Conservation (phyloP, 2,888 invertebrate species). For the Pollenia labialis region DNA sequence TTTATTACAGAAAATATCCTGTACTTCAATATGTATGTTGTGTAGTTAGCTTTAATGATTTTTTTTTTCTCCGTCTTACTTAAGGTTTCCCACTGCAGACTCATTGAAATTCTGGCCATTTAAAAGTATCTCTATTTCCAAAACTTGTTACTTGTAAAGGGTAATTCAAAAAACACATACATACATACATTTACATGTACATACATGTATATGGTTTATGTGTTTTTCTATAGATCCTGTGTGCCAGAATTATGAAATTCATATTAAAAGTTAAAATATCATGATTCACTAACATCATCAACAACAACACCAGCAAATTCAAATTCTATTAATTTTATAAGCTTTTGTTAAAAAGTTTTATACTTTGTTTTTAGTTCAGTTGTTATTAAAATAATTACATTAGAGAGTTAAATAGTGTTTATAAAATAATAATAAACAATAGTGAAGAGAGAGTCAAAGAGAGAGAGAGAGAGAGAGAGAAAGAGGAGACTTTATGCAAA, state of each 20-base stretch:
- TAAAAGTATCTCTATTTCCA: conserved; percentile 12
- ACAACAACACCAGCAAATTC: neutral
- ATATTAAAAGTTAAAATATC: conserved; percentile 53
- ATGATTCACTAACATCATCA: conserved; percentile 49
- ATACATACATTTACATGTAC: neutral
- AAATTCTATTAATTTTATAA: conserved; percentile 55
- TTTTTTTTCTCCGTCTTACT: neutral
- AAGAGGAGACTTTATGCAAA: too few species aligned
- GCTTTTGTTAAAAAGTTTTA: conserved; percentile 46
- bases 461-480: neutral
- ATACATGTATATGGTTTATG: neutral
- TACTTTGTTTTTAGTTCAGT: conserved; percentile 11
- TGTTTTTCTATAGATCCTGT: conserved; percentile 1
- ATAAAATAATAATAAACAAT: neutral
- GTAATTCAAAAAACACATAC: conserved; percentile 25
- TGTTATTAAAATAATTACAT: conserved; percentile 67
- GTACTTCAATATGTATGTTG: neutral
- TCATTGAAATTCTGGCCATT: conserved; percentile 11
- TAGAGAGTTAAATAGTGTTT: conserved; percentile 2
- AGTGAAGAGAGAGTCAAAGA: neutral
- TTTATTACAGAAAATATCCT: too few species aligned
- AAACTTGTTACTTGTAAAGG: conserved; percentile 33
- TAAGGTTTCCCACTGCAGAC: conserved; percentile 19
- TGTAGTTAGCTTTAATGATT: neutral
- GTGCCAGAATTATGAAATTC: conserved; percentile 42